Evolutionary conservation across 2,888 invertebrate species (phyloP), one percentile per base, ranked within the genome.

Genomic region (Drosophila aldrichi): DNA sequence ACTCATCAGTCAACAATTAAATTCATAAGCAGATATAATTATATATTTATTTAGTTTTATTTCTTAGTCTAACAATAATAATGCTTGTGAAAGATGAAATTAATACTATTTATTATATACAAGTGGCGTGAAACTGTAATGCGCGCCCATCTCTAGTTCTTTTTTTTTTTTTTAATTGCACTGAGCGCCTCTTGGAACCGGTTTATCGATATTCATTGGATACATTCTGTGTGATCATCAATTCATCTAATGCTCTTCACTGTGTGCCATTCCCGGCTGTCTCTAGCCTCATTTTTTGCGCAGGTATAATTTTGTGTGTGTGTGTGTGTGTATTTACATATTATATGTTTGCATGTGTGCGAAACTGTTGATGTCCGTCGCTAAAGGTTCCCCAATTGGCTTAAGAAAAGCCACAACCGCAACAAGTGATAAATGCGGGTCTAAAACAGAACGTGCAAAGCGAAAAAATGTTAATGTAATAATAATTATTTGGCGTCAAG

Each of bases 401-500:
- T 88, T 87, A 81, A 41, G 44, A 12, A 49, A 29, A 36, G 51
- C 44, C 44, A 49, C 52, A 48, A 48, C 65, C 58, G 32, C 57
- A 59, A 49, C 25, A 46, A 36, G 58, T 57, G 70, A 41, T 70
- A 61, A 76, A 76, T 62, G 49, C 54, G 58, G 71, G 48, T 49
- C 59, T 54, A 58, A 74, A 74, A 57, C 49, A 57, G 25, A 59
- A 59, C 38, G 58, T 54, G 49, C 49, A 74, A 58, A 56, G 32
- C 41, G 43, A 44, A 29, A 59, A 61, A 64, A 78, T 63, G 87
- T 87, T 83, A 83, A 81, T 81, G 87, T 84, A 81, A 87, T 84
- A 83, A 87, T 81, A 87, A 87, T 87, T 87, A 84, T 62, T 63
- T 46, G 58, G 60, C 74, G 56, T 66, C 54, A 68, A 71, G 63